Base-by-base conservation (phyloP, 2,797 vertebrate species). In the Helicolenus hilgendorfi region DNA sequence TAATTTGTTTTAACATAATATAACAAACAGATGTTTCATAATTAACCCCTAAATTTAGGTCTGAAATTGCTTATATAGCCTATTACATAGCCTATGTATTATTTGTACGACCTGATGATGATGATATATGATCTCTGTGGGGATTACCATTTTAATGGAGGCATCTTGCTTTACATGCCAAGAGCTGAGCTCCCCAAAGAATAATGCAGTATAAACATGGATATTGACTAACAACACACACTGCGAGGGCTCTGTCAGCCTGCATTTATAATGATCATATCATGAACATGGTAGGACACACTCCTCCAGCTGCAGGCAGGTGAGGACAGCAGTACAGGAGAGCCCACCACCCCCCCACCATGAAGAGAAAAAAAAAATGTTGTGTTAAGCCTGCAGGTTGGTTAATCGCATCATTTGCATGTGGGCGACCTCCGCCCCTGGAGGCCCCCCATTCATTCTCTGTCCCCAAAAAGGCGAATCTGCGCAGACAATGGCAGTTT, bases 341-440 rank as follows among this genome's bases (percentile, higher is more conserved):
- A 77, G 77, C 59, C 81, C 74, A 27, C 76, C 84, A 79, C 85
- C 81, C 82, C 85, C 81, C 85, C 65, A 49, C 45, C 72, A 4
- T 20, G 35, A 38, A 15, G 1, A 55, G 18, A 33, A 45, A 56
- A 55, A 67, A 72, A 68, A 58, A 22, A 55, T 74, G 76, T 83
- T 53, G 75, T 41, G 58, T 87, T 75, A 41, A 81, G 86, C 81
- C 92, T 64, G 94, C 91, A 95, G 92, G 94, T 94, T 91, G 85
- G 74, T 75, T 75, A 85, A 75, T 91, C 87, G 67, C 88, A 90
- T 94, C 83, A 93, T 95, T 95, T 96, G 92, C 94, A 95, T 96
- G 91, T 88, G 92, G 85, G 83, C 94, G 92, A 95, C 94, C 95
- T 94, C 95, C 95, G 87, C 94, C 96, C 94, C 93, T 88, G 5